Conservation (phyloP, 2,113 vertebrate species). For the Poecilia latipinna region DNA sequence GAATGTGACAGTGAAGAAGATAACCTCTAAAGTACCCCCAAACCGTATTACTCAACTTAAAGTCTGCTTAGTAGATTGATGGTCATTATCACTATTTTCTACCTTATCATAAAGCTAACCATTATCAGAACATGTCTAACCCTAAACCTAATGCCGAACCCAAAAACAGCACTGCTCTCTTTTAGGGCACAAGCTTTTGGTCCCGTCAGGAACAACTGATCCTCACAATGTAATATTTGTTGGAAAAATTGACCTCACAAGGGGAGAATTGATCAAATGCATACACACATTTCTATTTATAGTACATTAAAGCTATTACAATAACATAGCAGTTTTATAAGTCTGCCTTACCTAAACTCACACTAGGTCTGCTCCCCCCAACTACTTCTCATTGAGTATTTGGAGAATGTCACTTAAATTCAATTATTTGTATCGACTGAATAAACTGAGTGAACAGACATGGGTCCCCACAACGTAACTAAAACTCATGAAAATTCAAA, state of each 20-base stretch:
- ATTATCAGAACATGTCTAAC: no score
- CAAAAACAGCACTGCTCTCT: no score
- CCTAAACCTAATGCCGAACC: no score
- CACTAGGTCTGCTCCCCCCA: neutral
- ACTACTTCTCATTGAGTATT: neutral
- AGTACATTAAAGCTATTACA: neutral
- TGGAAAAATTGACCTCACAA: no score
- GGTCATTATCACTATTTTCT: slow-evolving; percentile 31
- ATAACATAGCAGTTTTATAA: neutral
- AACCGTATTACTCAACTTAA: slow-evolving; percentile 31
- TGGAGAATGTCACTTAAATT: neutral
- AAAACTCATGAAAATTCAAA: slow-evolving; percentile 24
- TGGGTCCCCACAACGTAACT: neutral
- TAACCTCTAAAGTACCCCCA: slow-evolving; percentile 32
- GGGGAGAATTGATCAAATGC: no score
- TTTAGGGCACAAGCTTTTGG: no score
- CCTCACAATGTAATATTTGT: no score
- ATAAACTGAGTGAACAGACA: neutral
- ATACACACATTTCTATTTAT: neutral
- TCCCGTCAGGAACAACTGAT: no score
- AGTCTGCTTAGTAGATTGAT: slow-evolving; percentile 25
- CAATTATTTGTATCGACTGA: neutral
- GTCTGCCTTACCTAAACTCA: neutral
- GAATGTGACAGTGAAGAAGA: slow-evolving; percentile 27
- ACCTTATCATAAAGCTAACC: neutral